phyloP scores from a whole-genome alignment of 2,888 invertebrate genomes.

The Actias luna region DNA sequence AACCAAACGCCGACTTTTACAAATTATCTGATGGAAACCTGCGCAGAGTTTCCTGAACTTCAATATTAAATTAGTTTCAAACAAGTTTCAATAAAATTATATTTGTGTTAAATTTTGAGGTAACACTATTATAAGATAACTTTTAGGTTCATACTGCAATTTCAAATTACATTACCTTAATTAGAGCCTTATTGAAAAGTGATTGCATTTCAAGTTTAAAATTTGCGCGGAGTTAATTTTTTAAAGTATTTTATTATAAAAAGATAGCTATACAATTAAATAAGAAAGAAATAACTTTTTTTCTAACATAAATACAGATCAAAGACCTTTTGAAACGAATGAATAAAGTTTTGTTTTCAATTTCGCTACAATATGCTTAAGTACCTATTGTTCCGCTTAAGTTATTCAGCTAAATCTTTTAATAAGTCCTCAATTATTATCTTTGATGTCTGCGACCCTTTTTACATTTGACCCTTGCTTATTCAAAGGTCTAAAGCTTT shows the following conservation, averaged over 20 bases:
- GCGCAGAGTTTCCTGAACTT: neutral
- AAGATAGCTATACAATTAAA: neutral
- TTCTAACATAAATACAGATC: neutral
- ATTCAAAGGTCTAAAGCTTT: conserved; percentile 55
- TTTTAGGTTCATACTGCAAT: conserved; percentile 15
- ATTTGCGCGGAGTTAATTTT: neutral
- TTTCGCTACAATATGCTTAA: conserved; percentile 13
- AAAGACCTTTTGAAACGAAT: neutral
- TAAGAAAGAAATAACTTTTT: neutral
- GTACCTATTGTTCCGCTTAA: conserved; percentile 23
- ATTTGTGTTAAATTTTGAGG: conserved; percentile 11
- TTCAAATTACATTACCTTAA: neutral
- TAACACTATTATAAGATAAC: conserved; percentile 9
- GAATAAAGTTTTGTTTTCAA: conserved; percentile 6
- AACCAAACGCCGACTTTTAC: neutral
- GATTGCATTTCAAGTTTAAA: neutral
- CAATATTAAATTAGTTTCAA: conserved; percentile 12
- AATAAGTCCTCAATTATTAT: conserved; percentile 68
- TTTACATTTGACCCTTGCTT: conserved; percentile 65
- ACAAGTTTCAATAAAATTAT: conserved; percentile 11
- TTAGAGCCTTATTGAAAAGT: neutral
- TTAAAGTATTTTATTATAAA: neutral
- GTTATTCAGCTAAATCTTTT: conserved; percentile 31
- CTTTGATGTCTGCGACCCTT: conserved; percentile 68
- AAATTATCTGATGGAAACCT: conserved; percentile 1